phyloP scores from a whole-genome alignment of 1,140 invertebrate genomes.

The Drosophila carrolli region DNA sequence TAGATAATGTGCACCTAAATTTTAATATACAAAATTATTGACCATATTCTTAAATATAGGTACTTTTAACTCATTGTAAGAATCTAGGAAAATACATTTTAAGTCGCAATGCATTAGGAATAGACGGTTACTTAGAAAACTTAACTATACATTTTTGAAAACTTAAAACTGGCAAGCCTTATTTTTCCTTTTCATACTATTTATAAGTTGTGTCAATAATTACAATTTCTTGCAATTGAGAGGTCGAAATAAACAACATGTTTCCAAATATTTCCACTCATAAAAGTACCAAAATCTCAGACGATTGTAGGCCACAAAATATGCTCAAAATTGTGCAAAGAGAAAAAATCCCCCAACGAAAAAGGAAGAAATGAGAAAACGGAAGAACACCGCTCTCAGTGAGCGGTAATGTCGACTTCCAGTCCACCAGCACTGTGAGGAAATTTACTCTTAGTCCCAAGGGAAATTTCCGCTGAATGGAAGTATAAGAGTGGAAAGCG shows the following conservation, averaged over 20 bases:
- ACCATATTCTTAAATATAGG: too few species aligned
- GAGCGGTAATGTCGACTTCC: constrained; percentile 30
- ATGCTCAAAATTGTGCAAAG: constrained; percentile 31
- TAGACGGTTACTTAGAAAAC: too few species aligned
- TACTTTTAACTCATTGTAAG: too few species aligned
- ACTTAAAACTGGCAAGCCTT: too few species aligned
- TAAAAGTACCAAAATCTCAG: constrained; percentile 44
- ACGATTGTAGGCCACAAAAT: constrained; percentile 65
- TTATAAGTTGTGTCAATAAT: constrained; percentile 4
- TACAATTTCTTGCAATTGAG: neutral
- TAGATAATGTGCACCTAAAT: too few species aligned
- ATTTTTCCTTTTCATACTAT: neutral
- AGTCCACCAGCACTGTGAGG: constrained; percentile 1
- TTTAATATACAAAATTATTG: too few species aligned
- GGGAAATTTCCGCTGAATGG: constrained; percentile 43
- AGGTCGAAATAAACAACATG: constrained; percentile 3
- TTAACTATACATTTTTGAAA: too few species aligned
- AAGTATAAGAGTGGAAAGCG: constrained; percentile 57
- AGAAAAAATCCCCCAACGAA: constrained; percentile 46
- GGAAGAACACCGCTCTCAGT: constrained; percentile 1
- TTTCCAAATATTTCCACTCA: constrained; percentile 40
- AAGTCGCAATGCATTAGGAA: too few species aligned
- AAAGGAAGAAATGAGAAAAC: neutral
- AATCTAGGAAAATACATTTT: too few species aligned
- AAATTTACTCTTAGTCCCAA: constrained; percentile 40